phyloP scores from a whole-genome alignment of 2,888 invertebrate genomes.

The Odontocerum albicorne region DNA sequence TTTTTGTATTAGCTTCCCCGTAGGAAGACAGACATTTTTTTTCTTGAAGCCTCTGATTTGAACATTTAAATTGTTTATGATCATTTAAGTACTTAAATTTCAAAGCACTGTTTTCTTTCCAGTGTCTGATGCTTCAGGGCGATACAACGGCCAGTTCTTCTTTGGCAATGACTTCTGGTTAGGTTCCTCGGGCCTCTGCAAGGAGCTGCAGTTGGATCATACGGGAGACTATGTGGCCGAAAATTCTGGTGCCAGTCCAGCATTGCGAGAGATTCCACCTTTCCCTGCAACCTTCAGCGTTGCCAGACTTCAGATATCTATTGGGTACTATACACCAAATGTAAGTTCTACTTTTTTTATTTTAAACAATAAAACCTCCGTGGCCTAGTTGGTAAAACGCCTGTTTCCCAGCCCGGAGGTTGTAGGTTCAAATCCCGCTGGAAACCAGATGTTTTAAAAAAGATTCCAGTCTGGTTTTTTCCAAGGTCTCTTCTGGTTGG shows the following conservation, averaged over 20 bases:
- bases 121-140: conserved; percentile 82
- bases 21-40: no score
- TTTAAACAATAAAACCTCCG: conserved; percentile 31
- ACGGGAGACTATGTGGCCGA: conserved; percentile 43
- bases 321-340: conserved; percentile 18
- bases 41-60: no score
- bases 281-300: conserved; percentile 64
- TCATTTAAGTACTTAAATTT: no score
- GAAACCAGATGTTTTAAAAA: no score
- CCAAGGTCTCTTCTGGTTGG: no score
- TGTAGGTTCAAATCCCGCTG: no score
- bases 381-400: no score
- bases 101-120: conserved; percentile 44
- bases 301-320: conserved; percentile 48
- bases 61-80: no score
- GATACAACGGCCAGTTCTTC: conserved; percentile 73
- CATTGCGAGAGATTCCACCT: conserved; percentile 56
- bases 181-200: conserved; percentile 71
- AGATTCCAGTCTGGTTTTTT: no score
- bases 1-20: no score
- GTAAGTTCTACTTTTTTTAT: not conserved
- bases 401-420: no score
- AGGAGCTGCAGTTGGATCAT: conserved; percentile 62
- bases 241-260: conserved; percentile 29
- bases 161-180: conserved; percentile 84